phyloP scores from a whole-genome alignment of 2,888 invertebrate genomes.

The Anagyrus pseudococci region DNA sequence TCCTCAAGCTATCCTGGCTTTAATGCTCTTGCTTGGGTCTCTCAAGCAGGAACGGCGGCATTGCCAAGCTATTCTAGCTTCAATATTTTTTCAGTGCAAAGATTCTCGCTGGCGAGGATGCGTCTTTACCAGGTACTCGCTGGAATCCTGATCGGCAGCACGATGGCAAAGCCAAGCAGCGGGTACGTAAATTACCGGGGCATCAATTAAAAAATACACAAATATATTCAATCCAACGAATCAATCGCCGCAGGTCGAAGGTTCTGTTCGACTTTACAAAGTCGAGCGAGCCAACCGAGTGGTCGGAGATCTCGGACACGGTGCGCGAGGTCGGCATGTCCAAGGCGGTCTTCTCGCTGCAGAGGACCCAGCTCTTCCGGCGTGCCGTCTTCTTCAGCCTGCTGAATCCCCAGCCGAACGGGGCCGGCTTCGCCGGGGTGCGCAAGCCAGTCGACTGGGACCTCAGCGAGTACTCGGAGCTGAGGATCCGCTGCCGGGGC shows the following conservation, averaged over 20 bases:
- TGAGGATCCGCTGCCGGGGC: constrained; percentile 67
- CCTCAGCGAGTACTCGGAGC: constrained; percentile 62
- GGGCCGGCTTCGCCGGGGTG: constrained; percentile 73
- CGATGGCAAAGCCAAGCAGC: constrained; percentile 6
- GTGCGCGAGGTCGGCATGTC: constrained; percentile 72
- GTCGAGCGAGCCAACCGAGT: constrained; percentile 61
- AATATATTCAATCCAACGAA: no score
- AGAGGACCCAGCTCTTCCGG: constrained; percentile 68
- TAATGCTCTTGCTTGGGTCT: no score
- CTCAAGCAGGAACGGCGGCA: no score
- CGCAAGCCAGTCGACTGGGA: constrained; percentile 64
- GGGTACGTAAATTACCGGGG: constrained; percentile 13
- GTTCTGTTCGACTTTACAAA: constrained; percentile 69
- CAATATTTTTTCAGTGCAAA: no score
- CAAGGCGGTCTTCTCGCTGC: constrained; percentile 68
- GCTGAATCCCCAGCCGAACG: constrained; percentile 72
- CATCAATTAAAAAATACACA: not conserved
- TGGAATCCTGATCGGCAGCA: constrained; percentile 11
- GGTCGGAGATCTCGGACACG: constrained; percentile 72
- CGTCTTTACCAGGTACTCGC: constrained; percentile 14
- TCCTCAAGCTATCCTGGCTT: no score
- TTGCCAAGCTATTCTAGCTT: no score
- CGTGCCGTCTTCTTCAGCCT: constrained; percentile 71
- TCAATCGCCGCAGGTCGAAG: not conserved
- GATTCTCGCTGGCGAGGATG: no score